phyloP scores from a whole-genome alignment of 2,113 vertebrate species.

The Myodes glareolus region DNA sequence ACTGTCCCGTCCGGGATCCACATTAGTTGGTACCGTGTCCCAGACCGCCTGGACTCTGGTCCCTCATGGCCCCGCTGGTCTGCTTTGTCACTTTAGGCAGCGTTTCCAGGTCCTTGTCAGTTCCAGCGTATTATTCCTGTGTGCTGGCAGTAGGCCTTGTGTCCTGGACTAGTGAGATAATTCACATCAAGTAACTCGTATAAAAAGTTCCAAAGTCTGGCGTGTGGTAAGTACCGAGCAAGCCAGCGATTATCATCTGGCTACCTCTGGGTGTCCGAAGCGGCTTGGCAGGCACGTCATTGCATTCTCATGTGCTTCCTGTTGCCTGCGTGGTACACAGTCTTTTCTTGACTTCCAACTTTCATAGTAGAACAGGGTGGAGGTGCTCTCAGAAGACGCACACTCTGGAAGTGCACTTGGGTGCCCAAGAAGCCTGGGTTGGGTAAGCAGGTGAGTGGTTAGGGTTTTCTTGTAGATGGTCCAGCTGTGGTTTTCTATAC shows the following conservation, averaged over 20 bases:
- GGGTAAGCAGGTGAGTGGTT: not conserved
- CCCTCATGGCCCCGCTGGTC: not conserved
- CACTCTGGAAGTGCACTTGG: not conserved
- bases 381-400: not conserved
- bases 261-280: not conserved
- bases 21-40: no score
- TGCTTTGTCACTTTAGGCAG: not conserved
- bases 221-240: not conserved
- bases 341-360: not conserved
- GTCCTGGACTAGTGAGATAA: not conserved
- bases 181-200: not conserved
- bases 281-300: no score
- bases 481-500: not conserved
- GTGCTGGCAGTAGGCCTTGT: no score
- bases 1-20: not conserved
- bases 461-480: not conserved
- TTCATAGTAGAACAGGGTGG: not conserved
- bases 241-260: not conserved
- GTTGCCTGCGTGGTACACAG: not conserved
- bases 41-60: not conserved
- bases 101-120: not conserved
- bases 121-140: not conserved
- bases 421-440: fast-evolving
- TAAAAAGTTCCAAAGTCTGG: not conserved
- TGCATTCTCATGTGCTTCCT: not conserved